Conservation (phyloP, 92 coral and sea anemone genomes). For the Actinostola sp. region DNA sequence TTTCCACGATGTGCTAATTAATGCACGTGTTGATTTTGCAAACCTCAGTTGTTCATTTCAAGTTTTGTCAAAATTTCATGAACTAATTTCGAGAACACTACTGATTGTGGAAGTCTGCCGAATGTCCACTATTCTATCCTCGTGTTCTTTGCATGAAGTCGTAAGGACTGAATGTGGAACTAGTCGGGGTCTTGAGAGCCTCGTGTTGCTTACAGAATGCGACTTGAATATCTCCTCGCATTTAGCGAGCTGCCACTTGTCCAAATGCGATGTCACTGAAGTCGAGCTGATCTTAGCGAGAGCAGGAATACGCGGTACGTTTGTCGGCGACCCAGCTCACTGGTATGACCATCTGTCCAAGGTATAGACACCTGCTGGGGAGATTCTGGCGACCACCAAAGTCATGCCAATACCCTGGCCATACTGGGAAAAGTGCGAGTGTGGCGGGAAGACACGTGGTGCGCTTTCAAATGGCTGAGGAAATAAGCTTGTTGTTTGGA, state of each 20-base stretch:
- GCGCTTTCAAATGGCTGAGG: constrained; percentile 39
- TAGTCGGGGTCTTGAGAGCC: too few species aligned
- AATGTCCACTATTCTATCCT: too few species aligned
- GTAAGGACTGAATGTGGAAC: too few species aligned
- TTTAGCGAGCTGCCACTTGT: constrained; percentile 48
- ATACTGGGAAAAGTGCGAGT: constrained; percentile 35
- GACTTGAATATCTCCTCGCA: constrained; percentile 36
- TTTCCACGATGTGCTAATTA: too few species aligned
- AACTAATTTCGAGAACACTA: too few species aligned
- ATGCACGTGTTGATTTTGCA: too few species aligned
- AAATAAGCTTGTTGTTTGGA: constrained; percentile 33
- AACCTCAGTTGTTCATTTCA: too few species aligned
- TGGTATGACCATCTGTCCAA: constrained; percentile 54
- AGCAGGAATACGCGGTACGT: constrained; percentile 32
- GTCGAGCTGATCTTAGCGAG: constrained; percentile 43
- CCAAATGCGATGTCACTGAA: constrained; percentile 48
- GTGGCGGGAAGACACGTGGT: constrained; percentile 41
- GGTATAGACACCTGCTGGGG: constrained; percentile 47
- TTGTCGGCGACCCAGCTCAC: constrained; percentile 22
- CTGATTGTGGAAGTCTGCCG: too few species aligned
- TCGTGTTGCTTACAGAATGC: too few species aligned
- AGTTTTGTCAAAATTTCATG: too few species aligned
- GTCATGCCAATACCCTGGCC: constrained; percentile 53
- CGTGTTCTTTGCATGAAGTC: too few species aligned
- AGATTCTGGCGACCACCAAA: constrained; percentile 55